Percentiles rank a stretch among this genome's conserved stretches.
Conservation (phyloP, 2,888 invertebrate genomes). For the Isotomurus palustris region DNA sequence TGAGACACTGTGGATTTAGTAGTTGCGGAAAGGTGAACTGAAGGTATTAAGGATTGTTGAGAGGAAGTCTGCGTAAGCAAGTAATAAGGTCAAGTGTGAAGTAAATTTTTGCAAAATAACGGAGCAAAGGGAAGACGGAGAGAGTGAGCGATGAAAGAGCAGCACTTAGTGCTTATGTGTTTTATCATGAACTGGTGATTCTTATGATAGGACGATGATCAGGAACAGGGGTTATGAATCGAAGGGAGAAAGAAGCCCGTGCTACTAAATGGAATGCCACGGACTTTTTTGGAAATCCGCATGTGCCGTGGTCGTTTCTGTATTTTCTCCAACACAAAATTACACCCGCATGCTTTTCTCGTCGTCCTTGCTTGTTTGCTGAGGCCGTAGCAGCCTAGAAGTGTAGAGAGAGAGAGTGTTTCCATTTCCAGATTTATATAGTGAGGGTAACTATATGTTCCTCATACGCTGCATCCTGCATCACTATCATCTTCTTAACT, state of each 20-base stretch:
- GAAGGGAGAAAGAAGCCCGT: background rate
- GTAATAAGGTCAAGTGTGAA: background rate
- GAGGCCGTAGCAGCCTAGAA: no score
- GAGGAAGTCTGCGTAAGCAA: no score
- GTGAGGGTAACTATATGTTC: no score
- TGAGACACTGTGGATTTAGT: no score
- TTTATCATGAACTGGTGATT: conserved; percentile 7
- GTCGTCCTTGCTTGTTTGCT: background rate
- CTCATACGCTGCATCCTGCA: no score
- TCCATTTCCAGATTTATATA: no score
- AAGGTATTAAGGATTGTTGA: background rate
- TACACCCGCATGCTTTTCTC: background rate
- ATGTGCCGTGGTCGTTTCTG: conserved; percentile 9
- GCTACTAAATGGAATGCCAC: background rate
- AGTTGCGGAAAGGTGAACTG: background rate
- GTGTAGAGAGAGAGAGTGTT: no score
- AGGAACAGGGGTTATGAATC: background rate
- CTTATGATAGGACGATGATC: background rate
- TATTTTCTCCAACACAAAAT: conserved; percentile 1
- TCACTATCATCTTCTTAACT: no score
- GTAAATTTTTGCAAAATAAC: background rate
- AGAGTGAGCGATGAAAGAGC: background rate
- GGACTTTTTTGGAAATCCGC: background rate
- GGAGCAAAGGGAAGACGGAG: background rate
- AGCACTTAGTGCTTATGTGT: background rate